Evolutionary conservation across 2,797 vertebrate genomes (phyloP).

Genomic region (Sebastes flavidus): DNA sequence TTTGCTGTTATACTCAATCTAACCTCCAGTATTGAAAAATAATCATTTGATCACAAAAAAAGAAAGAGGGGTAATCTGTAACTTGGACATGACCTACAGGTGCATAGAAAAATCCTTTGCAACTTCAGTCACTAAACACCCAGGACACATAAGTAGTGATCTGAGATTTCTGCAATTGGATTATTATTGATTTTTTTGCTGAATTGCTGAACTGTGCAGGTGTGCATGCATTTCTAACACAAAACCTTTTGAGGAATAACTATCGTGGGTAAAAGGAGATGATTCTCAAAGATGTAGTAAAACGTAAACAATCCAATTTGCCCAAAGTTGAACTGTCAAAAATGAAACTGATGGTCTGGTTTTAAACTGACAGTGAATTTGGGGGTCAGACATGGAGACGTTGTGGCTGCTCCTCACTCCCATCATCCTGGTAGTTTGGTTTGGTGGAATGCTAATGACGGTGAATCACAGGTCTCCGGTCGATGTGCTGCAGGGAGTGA

Average conservation of each 20-base stretch:
- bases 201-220: neutral
- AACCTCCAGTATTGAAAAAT: too few relatives aligned
- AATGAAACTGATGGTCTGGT: neutral
- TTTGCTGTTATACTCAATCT: too few relatives aligned
- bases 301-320: neutral
- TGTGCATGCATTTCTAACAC: neutral
- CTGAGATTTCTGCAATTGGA: too few relatives aligned
- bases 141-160: too few relatives aligned
- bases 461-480: constrained; percentile 62
- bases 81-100: too few relatives aligned
- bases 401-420: constrained; percentile 32
- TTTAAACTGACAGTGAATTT: neutral
- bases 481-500: constrained; percentile 53
- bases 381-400: constrained; percentile 31
- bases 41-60: too few relatives aligned
- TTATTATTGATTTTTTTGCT: too few relatives aligned
- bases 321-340: neutral
- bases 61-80: too few relatives aligned
- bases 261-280: neutral
- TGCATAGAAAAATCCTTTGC: too few relatives aligned
- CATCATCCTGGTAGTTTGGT: constrained; percentile 42
- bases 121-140: too few relatives aligned
- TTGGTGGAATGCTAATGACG: constrained; percentile 66
- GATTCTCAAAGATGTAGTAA: neutral
- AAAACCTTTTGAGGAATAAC: neutral